These are phyloP conservation scores for Eidolon helvum DNA, from an alignment of 2,113 vertebrate genomes.

Conservation along the genomic window DNA sequence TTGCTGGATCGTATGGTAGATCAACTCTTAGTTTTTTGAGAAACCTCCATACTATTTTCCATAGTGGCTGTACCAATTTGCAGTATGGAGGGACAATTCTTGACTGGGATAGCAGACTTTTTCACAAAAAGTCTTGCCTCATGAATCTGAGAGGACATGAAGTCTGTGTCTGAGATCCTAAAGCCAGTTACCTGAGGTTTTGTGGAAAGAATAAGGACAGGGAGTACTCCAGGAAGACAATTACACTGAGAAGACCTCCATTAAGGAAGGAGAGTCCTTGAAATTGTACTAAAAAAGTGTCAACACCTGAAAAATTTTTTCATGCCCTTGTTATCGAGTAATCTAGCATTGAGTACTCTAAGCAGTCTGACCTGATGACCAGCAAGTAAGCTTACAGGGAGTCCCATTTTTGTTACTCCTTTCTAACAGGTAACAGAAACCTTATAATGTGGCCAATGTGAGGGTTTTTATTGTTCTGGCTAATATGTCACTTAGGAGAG, in stretches of 20 bases:
- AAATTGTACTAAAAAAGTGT: neutral
- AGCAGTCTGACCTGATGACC: neutral
- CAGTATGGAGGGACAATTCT: neutral
- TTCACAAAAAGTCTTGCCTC: neutral
- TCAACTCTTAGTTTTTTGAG: no score
- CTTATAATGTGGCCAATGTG: neutral
- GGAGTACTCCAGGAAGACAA: neutral
- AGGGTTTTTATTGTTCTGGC: neutral
- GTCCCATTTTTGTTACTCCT: rapidly evolving
- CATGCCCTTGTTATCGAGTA: neutral
- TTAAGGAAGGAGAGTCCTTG: neutral
- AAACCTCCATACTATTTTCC: no score
- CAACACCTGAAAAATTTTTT: neutral
- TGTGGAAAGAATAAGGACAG: neutral
- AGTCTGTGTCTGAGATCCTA: neutral
- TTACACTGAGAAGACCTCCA: neutral
- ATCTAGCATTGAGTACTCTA: neutral
- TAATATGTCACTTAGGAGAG: neutral
- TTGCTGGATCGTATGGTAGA: no score
- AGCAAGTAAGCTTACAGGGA: neutral
- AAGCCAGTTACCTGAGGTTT: neutral
- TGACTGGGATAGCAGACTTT: neutral
- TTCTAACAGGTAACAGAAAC: neutral
- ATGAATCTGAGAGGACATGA: neutral
- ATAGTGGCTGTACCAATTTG: no score